Percentiles rank a stretch among this genome's conserved stretches.
phyloP scores from a whole-genome alignment of 2,113 vertebrate species.

The Gymnobelideus leadbeateri region DNA sequence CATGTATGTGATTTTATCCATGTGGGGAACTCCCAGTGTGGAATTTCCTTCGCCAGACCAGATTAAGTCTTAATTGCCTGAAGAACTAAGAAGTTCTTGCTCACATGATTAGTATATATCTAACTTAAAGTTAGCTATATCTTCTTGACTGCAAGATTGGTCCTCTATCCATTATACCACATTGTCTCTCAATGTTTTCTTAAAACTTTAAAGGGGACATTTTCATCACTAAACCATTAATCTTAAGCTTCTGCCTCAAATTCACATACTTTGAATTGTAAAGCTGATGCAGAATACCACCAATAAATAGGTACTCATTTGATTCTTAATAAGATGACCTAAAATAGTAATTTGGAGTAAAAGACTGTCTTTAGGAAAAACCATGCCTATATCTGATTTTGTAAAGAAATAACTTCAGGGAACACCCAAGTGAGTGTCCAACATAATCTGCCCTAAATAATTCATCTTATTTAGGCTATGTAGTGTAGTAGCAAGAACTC shows the following conservation, averaged over 20 bases:
- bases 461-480: not conserved
- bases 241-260: not conserved
- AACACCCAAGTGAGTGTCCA: not conserved
- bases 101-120: too few relatives aligned
- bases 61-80: too few relatives aligned
- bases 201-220: not conserved
- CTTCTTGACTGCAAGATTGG: not conserved
- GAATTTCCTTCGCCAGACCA: too few relatives aligned
- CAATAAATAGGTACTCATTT: not conserved
- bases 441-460: not conserved
- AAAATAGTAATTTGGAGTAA: not conserved
- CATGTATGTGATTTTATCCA: too few relatives aligned
- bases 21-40: too few relatives aligned
- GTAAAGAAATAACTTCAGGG: not conserved
- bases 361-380: not conserved
- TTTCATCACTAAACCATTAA: not conserved
- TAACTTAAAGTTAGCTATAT: too few relatives aligned
- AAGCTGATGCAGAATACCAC: not conserved
- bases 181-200: not conserved
- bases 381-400: not conserved
- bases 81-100: too few relatives aligned
- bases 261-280: not conserved
- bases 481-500: not conserved
- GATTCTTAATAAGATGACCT: not conserved
- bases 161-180: not conserved